These are phyloP conservation scores for Harpalus rubripes DNA, from an alignment of 2,888 invertebrate genomes.

Conservation along the genomic window DNA sequence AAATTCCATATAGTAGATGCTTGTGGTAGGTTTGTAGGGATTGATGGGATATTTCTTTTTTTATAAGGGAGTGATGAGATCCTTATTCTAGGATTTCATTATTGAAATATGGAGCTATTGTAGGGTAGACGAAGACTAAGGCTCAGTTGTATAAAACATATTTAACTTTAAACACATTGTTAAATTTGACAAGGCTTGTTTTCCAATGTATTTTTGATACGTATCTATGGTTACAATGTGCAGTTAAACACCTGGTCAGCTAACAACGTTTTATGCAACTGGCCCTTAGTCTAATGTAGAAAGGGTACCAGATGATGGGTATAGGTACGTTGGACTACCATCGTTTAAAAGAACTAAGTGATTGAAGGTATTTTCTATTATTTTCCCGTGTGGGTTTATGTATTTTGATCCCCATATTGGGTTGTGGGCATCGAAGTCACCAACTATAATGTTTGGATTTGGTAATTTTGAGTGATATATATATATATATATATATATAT, in stretches of 20 bases:
- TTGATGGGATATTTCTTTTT: slow-evolving; percentile 20
- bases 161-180: too few relatives aligned
- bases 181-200: too few relatives aligned
- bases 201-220: too few relatives aligned
- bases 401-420: slow-evolving; percentile 53
- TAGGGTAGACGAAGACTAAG: slow-evolving; percentile 62
- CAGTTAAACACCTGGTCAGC: too few relatives aligned
- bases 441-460: background rate
- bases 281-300: slow-evolving; percentile 66
- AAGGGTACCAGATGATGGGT: slow-evolving; percentile 46
- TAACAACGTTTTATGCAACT: too few relatives aligned
- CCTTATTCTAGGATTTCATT: slow-evolving; percentile 43
- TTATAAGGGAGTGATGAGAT: slow-evolving; percentile 69
- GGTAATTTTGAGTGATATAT: too few relatives aligned
- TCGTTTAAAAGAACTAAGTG: slow-evolving; percentile 59
- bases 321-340: slow-evolving; percentile 66
- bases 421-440: slow-evolving; percentile 45
- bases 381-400: slow-evolving; percentile 59
- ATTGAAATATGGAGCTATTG: slow-evolving; percentile 65
- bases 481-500: too few relatives aligned
- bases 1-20: too few relatives aligned
- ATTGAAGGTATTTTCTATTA: slow-evolving; percentile 65
- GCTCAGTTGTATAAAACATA: too few relatives aligned
- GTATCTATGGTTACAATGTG: too few relatives aligned
- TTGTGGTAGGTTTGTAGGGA: slow-evolving; percentile 5